Evolutionary conservation across 2,797 vertebrate species (phyloP).

Genomic region (Leptoclinus maculatus): DNA sequence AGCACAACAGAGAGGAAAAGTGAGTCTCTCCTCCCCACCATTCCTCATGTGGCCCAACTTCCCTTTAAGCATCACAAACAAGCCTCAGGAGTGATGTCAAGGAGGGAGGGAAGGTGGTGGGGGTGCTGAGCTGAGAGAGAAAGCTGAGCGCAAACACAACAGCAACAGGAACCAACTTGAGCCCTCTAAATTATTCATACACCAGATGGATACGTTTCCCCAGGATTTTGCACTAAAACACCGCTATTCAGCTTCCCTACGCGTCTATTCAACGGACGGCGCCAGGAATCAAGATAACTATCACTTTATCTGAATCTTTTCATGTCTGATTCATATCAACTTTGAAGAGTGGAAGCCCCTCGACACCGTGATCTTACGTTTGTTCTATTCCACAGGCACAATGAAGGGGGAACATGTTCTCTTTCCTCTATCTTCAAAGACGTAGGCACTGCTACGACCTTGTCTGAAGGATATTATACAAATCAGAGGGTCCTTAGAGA

Average conservation of each 20-base stretch:
- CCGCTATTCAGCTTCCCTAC: conserved; percentile 68
- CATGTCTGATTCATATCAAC: conserved; percentile 82
- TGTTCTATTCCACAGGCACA: conserved; percentile 79
- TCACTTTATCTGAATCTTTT: conserved; percentile 80
- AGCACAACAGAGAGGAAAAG: conserved; percentile 62
- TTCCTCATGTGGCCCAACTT: conserved; percentile 83
- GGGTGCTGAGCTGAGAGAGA: conserved; percentile 71
- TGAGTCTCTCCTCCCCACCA: conserved; percentile 73
- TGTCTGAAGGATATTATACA: conserved; percentile 97
- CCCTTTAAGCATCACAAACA: conserved; percentile 88
- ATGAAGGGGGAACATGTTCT: conserved; percentile 75
- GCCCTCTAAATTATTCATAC: conserved; percentile 99
- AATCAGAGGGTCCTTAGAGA: conserved; percentile 93
- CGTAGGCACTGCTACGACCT: conserved; percentile 91
- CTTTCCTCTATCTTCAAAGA: conserved; percentile 82
- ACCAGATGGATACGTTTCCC: conserved; percentile 99
- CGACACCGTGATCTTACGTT: conserved; percentile 74
- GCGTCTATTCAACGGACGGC: conserved; percentile 60
- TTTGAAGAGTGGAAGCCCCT: conserved; percentile 80
- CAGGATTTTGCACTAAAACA: conserved; percentile 88
- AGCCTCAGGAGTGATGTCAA: conserved; percentile 85
- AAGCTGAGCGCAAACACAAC: conserved; percentile 90
- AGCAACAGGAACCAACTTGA: conserved; percentile 99
- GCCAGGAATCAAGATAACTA: conserved; percentile 76
- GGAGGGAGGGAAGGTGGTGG: conserved; percentile 83